phyloP scores from a whole-genome alignment of 2,113 vertebrate genomes.

The Caranx melampygus region DNA sequence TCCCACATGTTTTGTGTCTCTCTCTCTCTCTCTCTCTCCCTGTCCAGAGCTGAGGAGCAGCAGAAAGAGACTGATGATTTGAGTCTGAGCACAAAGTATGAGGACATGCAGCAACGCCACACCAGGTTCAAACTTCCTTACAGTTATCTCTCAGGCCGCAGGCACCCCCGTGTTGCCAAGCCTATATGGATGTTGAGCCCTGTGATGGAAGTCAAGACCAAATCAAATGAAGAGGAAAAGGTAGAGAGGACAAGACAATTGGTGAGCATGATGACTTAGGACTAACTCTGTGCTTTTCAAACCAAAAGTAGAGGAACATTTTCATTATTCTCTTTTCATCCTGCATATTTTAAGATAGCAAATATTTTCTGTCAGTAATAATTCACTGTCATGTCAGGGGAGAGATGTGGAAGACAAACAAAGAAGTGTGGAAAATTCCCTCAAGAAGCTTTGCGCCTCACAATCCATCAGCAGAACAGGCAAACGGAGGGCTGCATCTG shows the following conservation, averaged over 20 bases:
- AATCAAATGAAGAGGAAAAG: neutral
- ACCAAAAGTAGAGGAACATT: neutral
- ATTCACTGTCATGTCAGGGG: slow-evolving; percentile 17
- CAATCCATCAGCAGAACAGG: slow-evolving; percentile 2
- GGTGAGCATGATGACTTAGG: slow-evolving; percentile 24
- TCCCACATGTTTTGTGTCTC: slow-evolving; percentile 8
- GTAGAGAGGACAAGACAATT: neutral
- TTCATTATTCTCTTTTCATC: neutral
- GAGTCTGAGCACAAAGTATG: neutral
- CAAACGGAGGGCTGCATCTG: neutral
- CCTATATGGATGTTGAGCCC: slow-evolving; percentile 8
- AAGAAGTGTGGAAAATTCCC: slow-evolving; percentile 14
- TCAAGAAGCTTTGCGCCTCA: slow-evolving; percentile 9
- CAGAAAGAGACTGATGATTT: slow-evolving; percentile 47
- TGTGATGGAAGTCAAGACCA: slow-evolving; percentile 31
- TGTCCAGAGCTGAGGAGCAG: slow-evolving; percentile 40
- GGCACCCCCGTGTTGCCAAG: slow-evolving; percentile 24
- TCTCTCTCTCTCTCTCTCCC: slow-evolving; percentile 16
- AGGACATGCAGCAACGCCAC: slow-evolving; percentile 35
- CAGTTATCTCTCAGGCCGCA: slow-evolving; percentile 37
- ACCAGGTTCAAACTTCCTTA: slow-evolving; percentile 25
- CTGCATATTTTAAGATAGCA: neutral
- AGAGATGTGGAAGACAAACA: slow-evolving; percentile 15
- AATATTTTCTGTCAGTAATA: neutral
- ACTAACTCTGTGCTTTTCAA: neutral